Percentiles rank a stretch among this genome's conserved stretches.
phyloP scores from a whole-genome alignment of 2,113 vertebrate genomes.

The Natator depressus region DNA sequence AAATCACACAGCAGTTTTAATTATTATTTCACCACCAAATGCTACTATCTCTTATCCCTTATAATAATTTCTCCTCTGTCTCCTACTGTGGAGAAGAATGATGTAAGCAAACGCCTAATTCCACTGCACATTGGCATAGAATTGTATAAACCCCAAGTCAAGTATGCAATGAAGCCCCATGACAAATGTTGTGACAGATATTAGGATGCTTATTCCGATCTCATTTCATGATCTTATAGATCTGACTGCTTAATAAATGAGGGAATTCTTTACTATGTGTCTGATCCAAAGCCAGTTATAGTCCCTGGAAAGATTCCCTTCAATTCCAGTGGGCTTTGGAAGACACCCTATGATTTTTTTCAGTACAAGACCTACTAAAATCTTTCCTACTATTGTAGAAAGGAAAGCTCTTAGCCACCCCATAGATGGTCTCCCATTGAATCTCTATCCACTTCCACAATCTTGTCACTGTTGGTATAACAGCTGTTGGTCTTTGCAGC shows the following conservation, averaged over 20 bases:
- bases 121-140: background rate
- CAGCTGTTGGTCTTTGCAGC: background rate
- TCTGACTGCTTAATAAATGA: background rate
- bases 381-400: background rate
- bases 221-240: background rate
- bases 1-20: conserved; percentile 36
- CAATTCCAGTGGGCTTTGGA: background rate
- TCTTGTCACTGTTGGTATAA: background rate
- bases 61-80: background rate
- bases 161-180: background rate
- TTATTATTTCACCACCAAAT: conserved; percentile 14
- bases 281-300: background rate
- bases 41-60: background rate
- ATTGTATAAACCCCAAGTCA: background rate
- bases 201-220: background rate
- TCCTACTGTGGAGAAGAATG: background rate
- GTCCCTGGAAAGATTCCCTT: background rate
- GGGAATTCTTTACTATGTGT: background rate
- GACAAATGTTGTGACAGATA: background rate
- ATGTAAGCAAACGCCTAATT: background rate
- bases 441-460: background rate
- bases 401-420: background rate
- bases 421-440: background rate
- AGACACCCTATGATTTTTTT: background rate
- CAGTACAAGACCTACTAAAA: background rate